Conservation (phyloP, 2,888 invertebrate genomes). For the Aromia moschata region DNA sequence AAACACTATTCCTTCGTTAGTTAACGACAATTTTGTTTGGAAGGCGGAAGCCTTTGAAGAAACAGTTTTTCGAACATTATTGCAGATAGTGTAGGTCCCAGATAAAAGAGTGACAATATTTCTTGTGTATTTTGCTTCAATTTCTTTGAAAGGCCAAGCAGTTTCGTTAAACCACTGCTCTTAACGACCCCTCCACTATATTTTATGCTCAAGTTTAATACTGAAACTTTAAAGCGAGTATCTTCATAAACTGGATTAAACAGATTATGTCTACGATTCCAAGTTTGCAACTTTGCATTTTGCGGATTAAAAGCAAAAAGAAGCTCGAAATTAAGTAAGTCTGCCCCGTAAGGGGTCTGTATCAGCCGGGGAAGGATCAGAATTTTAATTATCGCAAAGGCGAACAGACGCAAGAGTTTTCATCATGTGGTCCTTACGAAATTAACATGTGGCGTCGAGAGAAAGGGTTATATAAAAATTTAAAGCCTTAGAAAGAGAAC, state of each 20-base stretch:
- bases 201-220: slow-evolving; percentile 19
- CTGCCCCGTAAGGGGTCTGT: slow-evolving; percentile 29
- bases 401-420: slow-evolving; percentile 39
- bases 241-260: slow-evolving; percentile 37
- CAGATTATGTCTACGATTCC: slow-evolving; percentile 36
- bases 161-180: slow-evolving; percentile 2
- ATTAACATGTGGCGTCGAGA: slow-evolving; percentile 58
- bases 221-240: slow-evolving; percentile 31
- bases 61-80: too few relatives aligned
- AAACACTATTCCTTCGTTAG: too few relatives aligned
- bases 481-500: slow-evolving; percentile 56
- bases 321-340: slow-evolving; percentile 34
- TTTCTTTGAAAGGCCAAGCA: too few relatives aligned
- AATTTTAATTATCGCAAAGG: slow-evolving; percentile 42
- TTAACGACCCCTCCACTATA: slow-evolving; percentile 16
- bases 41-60: too few relatives aligned
- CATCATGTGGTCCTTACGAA: slow-evolving; percentile 51
- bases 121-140: too few relatives aligned
- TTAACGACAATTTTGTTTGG: too few relatives aligned
- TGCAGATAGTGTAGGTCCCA: too few relatives aligned
- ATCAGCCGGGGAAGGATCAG: slow-evolving; percentile 32
- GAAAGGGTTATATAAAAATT: slow-evolving; percentile 50
- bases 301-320: slow-evolving; percentile 36
- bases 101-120: too few relatives aligned
- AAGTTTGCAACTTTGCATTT: slow-evolving; percentile 37